phyloP scores from a whole-genome alignment of 2,113 vertebrate species.

The Phaethon lepturus region DNA sequence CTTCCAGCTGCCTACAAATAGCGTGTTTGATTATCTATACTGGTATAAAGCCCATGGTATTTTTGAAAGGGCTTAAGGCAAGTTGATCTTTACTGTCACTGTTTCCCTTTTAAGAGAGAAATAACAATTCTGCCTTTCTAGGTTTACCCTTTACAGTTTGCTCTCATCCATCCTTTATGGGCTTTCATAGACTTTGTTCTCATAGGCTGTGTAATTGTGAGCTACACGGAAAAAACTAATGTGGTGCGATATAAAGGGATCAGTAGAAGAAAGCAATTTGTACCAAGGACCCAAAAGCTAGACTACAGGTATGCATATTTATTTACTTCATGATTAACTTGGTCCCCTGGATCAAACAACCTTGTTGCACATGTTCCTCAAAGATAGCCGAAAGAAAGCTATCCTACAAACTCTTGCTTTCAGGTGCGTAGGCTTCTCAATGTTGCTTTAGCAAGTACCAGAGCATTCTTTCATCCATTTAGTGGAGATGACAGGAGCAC shows the following conservation, averaged over 20 bases:
- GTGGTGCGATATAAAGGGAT: background rate
- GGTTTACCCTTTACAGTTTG: background rate
- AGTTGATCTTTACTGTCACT: background rate
- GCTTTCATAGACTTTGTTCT: background rate
- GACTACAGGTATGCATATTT: background rate
- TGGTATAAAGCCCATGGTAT: background rate
- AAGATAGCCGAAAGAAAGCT: background rate
- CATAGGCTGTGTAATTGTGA: background rate
- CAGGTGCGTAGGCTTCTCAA: background rate
- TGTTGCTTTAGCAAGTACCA: background rate
- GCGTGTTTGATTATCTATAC: background rate
- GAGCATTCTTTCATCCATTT: background rate
- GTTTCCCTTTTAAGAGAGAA: conserved; percentile 9
- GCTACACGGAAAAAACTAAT: background rate
- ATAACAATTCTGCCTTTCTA: background rate
- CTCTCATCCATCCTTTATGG: background rate
- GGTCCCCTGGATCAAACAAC: background rate
- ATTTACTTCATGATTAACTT: background rate
- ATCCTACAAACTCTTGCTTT: background rate
- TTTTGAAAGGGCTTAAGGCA: conserved; percentile 20
- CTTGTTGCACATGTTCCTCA: background rate
- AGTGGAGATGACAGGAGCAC: background rate
- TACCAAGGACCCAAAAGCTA: background rate
- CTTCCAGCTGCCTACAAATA: background rate
- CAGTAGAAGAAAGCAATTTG: background rate